Base-by-base conservation (phyloP, 1,140 invertebrate species). In the Euura lappo region DNA sequence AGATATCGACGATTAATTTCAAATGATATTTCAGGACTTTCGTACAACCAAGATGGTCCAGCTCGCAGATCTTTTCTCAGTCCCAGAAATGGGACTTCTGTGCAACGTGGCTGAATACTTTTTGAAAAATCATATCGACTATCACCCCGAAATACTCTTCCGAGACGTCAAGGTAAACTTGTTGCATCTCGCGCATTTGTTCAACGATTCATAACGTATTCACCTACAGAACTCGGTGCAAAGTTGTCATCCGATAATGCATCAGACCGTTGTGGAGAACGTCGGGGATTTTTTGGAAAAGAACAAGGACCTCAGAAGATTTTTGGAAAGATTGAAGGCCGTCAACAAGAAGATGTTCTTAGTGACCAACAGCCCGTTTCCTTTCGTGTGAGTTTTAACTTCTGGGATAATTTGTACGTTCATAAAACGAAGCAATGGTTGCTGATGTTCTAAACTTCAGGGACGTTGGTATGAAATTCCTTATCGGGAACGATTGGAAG, bases 71-170 rank as follows among this genome's bases (percentile, higher is more conserved):
- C 86, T 99, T n/a, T 99, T 99, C 87, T 98, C 97, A 2, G 93
- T 99, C 51, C 98, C 98, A 13, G 97, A 99, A 91, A 98, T 99
- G 92, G 93, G 94, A 76, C 88, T 99, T 44, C 86, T 99, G 3
- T 96, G 96, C 77, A 97, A 98, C 88, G 94, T 98, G 0, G 94
- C 96, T 4, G 96, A 99, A 87, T 98, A 95, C 89, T 98, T 99
- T 84, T 91, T 95, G 71, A 90, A 91, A 65, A 95, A 98, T 84
- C 93, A 94, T 76, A 97, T 99, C 73, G 94, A 96, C 79, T 99
- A 96, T 86, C 95, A 98, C 88, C 97, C 98, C 1, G 96, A 98
- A 88, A 98, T 98, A 83, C 90, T 99, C 6, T 99, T 98, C 82
- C 91, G 96, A 83, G 98, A 99, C 89, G 96, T 98, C 0, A 95